phyloP scores from a whole-genome alignment of 2,113 vertebrate species.

The Dryoscopus gambensis region DNA sequence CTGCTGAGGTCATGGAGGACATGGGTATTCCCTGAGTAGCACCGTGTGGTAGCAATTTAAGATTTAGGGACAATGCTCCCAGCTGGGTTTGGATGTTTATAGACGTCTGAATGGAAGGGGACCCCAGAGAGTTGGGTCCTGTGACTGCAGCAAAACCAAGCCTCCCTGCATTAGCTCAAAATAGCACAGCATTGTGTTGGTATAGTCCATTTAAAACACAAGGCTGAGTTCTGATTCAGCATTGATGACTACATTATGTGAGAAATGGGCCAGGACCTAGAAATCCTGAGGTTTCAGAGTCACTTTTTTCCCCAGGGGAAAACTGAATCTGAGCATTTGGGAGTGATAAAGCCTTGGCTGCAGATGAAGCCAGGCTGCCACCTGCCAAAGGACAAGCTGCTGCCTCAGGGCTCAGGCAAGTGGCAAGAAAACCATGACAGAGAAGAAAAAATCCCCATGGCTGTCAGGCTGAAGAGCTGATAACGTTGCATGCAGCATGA shows the following conservation, averaged over 20 bases:
- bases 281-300: not conserved
- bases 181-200: accelerated
- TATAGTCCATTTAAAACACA: not conserved
- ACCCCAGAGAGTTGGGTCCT: not conserved
- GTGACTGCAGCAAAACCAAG: not conserved
- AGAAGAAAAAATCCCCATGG: not conserved
- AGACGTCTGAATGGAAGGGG: not conserved
- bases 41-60: not conserved
- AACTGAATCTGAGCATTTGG: not conserved
- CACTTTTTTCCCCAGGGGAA: not conserved
- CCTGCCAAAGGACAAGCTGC: not conserved
- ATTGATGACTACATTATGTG: not conserved
- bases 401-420: not conserved
- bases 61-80: not conserved
- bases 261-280: not conserved
- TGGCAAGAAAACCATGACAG: not conserved
- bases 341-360: not conserved
- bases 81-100: not conserved
- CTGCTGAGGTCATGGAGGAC: not conserved
- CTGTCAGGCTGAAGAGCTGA: not conserved
- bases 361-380: not conserved
- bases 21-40: not conserved
- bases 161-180: not conserved
- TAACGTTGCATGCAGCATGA: not conserved
- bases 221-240: not conserved